Percentiles rank a stretch among this genome's conserved stretches.
phyloP scores from a whole-genome alignment of 2,113 vertebrate genomes.

The Propithecus coquereli region DNA sequence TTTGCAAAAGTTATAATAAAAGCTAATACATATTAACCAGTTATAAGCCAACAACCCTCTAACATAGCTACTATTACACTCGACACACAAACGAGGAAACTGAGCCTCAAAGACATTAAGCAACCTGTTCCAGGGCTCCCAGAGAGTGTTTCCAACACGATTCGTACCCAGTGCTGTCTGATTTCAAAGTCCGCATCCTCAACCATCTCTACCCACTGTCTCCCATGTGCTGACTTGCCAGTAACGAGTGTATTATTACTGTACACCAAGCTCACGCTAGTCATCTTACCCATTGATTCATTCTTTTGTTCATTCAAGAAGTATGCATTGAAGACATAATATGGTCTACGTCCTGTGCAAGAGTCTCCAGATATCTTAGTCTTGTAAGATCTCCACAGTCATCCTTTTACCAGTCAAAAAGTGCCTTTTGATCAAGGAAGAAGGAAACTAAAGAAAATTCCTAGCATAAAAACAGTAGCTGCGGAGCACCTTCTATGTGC shows the following conservation, averaged over 20 bases:
- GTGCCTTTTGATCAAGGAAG: background rate
- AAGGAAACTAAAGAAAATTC: background rate
- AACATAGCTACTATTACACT: background rate
- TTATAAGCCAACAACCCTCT: background rate
- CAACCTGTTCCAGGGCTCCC: background rate
- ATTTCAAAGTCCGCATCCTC: background rate
- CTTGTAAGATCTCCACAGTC: too few relatives aligned
- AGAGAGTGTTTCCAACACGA: background rate
- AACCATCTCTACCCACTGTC: background rate
- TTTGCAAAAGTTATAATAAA: background rate
- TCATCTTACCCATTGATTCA: background rate
- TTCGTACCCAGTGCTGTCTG: background rate
- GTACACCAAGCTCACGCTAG: background rate
- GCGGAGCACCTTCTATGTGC: background rate
- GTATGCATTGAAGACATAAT: background rate
- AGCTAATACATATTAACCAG: background rate
- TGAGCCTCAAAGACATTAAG: background rate
- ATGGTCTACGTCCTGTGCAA: rapidly evolving
- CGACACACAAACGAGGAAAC: background rate
- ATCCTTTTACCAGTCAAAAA: background rate
- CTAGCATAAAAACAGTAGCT: background rate
- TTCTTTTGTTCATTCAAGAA: background rate
- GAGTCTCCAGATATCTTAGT: background rate
- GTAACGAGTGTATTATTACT: too few relatives aligned
- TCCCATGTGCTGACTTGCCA: rapidly evolving